Percentiles rank a stretch among this genome's conserved stretches.
Evolutionary conservation across 2,797 vertebrate species (phyloP).

Genomic region (Chiroxiphia lanceolata): DNA sequence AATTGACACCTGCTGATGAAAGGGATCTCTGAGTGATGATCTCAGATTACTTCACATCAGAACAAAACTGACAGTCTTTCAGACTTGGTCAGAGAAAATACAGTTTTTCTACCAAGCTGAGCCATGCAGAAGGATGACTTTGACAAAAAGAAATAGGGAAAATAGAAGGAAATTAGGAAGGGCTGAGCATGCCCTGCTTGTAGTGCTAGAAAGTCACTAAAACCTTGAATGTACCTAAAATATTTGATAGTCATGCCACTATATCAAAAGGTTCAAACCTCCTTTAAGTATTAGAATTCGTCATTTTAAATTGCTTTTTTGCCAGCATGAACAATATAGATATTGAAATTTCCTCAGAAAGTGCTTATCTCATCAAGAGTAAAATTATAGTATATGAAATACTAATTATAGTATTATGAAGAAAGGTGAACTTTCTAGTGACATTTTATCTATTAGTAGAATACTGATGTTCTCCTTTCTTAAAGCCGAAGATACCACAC

Average conservation of each 20-base stretch:
- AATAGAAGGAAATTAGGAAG: background rate
- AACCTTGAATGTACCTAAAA: conserved; percentile 50
- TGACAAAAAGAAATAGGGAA: background rate
- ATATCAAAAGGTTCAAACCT: conserved; percentile 66
- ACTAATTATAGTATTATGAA: conserved; percentile 82
- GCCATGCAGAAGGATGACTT: background rate
- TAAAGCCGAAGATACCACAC: conserved; percentile 45
- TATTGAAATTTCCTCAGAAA: conserved; percentile 79
- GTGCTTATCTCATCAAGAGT: conserved; percentile 82
- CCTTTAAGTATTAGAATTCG: conserved; percentile 76
- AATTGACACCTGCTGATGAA: background rate
- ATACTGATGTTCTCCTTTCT: conserved; percentile 76
- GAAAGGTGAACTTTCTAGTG: conserved; percentile 78
- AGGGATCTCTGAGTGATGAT: background rate
- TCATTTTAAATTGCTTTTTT: conserved; percentile 77
- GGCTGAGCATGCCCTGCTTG: background rate
- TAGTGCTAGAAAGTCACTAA: conserved; percentile 42
- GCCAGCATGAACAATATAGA: conserved; percentile 72
- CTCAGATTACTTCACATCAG: conserved; percentile 17
- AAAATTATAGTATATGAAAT: conserved; percentile 78
- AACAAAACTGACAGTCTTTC: background rate
- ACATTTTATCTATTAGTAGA: conserved; percentile 79
- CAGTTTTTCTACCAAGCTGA: background rate
- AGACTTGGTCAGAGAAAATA: background rate
- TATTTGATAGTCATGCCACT: conserved; percentile 66